Conservation (phyloP, 1,140 invertebrate species). For the Brachionus koreanus region DNA sequence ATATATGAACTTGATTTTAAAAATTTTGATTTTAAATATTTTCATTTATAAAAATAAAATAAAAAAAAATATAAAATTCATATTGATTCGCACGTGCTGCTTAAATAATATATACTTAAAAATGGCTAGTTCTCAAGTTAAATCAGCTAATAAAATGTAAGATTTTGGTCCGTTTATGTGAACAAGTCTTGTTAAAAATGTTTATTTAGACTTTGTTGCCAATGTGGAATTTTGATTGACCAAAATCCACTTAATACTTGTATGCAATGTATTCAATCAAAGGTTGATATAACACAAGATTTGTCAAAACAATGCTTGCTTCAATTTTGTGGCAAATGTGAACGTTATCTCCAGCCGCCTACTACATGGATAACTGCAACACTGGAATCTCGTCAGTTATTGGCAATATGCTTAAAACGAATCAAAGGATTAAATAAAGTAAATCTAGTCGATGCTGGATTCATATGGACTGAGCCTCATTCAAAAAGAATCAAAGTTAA, state of each 20-base stretch:
- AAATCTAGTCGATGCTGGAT: slow-evolving; percentile 83
- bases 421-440: slow-evolving; percentile 85
- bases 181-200: not conserved
- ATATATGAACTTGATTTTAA: too few relatives aligned
- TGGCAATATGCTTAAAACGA: slow-evolving; percentile 86
- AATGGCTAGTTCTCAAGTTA: not conserved
- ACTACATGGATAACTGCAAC: slow-evolving; percentile 80
- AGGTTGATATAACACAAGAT: slow-evolving; percentile 39
- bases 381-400: slow-evolving; percentile 85
- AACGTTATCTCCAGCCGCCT: slow-evolving; percentile 72
- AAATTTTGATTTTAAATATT: too few relatives aligned
- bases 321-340: slow-evolving; percentile 38
- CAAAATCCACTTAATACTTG: slow-evolving; percentile 37
- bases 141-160: slow-evolving; percentile 2
- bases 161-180: not conserved
- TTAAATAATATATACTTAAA: not conserved
- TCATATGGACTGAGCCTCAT: slow-evolving; percentile 98
- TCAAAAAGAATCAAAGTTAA: slow-evolving; percentile 95
- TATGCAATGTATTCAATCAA: slow-evolving; percentile 33
- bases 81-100: not conserved
- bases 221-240: slow-evolving; percentile 42
- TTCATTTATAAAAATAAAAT: not conserved
- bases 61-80: not conserved
- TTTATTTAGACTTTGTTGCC: slow-evolving; percentile 27
- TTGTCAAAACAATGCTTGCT: slow-evolving; percentile 27